Evolutionary conservation across 2,888 invertebrate genomes (phyloP).

Genomic region (Ischnura elegans): DNA sequence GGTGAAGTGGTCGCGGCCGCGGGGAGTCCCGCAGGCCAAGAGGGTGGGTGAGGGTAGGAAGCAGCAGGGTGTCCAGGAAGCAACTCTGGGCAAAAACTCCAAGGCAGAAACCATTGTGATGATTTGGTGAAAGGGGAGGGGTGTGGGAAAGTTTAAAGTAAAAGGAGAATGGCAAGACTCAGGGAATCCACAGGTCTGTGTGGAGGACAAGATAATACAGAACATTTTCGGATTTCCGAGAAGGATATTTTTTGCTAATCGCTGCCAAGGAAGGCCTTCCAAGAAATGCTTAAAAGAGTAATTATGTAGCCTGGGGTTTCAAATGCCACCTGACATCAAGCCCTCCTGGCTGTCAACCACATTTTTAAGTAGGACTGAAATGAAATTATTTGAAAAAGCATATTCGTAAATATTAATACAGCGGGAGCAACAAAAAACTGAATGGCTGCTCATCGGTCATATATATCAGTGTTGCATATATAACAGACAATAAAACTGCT

Average conservation of each 20-base stretch:
- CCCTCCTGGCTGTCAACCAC: too few relatives aligned
- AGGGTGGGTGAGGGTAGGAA: background rate
- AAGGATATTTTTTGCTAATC: background rate
- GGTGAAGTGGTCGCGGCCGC: background rate
- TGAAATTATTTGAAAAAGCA: too few relatives aligned
- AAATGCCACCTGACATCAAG: background rate
- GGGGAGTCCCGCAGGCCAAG: background rate
- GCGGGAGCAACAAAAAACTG: too few relatives aligned
- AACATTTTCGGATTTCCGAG: background rate
- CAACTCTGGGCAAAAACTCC: background rate
- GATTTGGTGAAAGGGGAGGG: background rate
- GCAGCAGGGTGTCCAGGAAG: conserved; percentile 15
- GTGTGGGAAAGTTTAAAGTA: too few relatives aligned
- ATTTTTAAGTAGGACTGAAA: too few relatives aligned
- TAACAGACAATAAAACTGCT: too few relatives aligned
- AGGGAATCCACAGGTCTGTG: background rate
- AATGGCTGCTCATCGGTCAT: too few relatives aligned
- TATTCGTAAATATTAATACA: too few relatives aligned
- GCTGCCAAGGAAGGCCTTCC: background rate
- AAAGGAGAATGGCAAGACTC: background rate
- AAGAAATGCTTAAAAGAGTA: background rate
- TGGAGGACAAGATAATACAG: background rate
- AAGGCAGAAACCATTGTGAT: background rate
- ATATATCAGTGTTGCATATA: too few relatives aligned
- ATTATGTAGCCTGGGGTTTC: background rate